Evolutionary conservation across 1,140 invertebrate genomes (phyloP).

Genomic region (Paracyclopina nana): DNA sequence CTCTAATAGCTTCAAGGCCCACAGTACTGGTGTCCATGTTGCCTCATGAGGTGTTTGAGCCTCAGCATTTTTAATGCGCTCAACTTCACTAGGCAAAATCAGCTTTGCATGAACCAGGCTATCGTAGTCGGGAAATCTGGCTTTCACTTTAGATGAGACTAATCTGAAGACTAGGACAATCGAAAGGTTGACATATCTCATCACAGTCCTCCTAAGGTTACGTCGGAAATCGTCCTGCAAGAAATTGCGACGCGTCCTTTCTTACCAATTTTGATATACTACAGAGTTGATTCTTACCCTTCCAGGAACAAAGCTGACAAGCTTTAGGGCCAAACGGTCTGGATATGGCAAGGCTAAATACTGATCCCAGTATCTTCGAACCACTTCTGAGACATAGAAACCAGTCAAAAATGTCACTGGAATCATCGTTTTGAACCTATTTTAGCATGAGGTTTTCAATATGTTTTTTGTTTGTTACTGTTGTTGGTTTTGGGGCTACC

Average conservation of each 20-base stretch:
- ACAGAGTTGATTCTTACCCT: conserved; percentile 17
- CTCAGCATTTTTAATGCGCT: conserved; percentile 7
- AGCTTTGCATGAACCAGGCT: conserved; percentile 25
- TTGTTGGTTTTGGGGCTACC: too few species aligned
- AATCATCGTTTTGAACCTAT: conserved; percentile 26
- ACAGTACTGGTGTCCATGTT: conserved; percentile 18
- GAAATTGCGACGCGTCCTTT: conserved; percentile 4
- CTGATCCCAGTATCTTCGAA: conserved; percentile 29
- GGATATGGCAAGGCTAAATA: conserved; percentile 27
- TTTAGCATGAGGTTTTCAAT: too few species aligned
- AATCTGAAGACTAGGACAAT: conserved; percentile 17
- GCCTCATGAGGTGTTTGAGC: conserved; percentile 11
- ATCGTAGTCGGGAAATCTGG: conserved; percentile 27
- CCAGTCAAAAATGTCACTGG: conserved; percentile 29
- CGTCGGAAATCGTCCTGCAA: conserved; percentile 17
- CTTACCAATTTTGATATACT: not conserved
- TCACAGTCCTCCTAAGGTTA: conserved; percentile 25
- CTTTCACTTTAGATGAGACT: conserved; percentile 26
- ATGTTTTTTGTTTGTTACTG: too few species aligned
- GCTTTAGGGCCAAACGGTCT: conserved; percentile 23
- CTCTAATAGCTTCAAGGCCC: conserved; percentile 20
- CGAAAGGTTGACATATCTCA: conserved; percentile 28
- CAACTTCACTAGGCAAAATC: conserved; percentile 3
- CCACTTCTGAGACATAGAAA: conserved; percentile 29
- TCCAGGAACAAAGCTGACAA: conserved; percentile 26